These are phyloP conservation scores for Gymnocephalus cernua DNA, from an alignment of 2,113 vertebrate species.

Conservation along the genomic window DNA sequence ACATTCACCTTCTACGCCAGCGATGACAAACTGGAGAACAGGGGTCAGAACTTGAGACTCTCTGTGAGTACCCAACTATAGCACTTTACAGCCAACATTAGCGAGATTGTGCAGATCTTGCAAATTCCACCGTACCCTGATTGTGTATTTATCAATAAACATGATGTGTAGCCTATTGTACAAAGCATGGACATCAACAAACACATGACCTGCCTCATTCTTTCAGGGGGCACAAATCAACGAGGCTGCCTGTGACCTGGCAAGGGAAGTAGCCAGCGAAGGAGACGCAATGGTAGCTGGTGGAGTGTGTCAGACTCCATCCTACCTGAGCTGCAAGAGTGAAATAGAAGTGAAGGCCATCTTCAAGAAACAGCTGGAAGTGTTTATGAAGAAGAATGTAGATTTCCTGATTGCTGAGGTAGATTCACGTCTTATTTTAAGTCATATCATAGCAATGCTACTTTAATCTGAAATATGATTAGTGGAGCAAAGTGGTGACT, in stretches of 20 bases:
- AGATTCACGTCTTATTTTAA: neutral
- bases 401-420: slow-evolving; percentile 98
- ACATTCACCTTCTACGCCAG: slow-evolving; percentile 97
- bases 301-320: slow-evolving; percentile 95
- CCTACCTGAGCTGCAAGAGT: slow-evolving; percentile 96
- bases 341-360: slow-evolving; percentile 91
- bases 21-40: slow-evolving; percentile 97
- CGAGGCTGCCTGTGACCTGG: slow-evolving; percentile 95
- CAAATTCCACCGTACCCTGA: slow-evolving; percentile 89
- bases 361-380: slow-evolving; percentile 91
- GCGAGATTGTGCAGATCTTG: neutral
- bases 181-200: neutral
- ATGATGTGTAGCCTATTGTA: neutral
- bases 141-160: neutral
- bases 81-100: neutral
- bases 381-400: slow-evolving; percentile 93
- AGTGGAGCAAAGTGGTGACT: neutral
- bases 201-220: neutral
- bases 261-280: slow-evolving; percentile 91
- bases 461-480: neutral
- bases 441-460: neutral
- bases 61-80: slow-evolving; percentile 82
- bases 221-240: slow-evolving; percentile 90
- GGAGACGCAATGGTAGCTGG: slow-evolving; percentile 94
- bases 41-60: slow-evolving; percentile 89